Evolutionary conservation across 1,140 invertebrate genomes (phyloP), one percentile per base, ranked within the genome.

Genomic region (Aethina tumida): DNA sequence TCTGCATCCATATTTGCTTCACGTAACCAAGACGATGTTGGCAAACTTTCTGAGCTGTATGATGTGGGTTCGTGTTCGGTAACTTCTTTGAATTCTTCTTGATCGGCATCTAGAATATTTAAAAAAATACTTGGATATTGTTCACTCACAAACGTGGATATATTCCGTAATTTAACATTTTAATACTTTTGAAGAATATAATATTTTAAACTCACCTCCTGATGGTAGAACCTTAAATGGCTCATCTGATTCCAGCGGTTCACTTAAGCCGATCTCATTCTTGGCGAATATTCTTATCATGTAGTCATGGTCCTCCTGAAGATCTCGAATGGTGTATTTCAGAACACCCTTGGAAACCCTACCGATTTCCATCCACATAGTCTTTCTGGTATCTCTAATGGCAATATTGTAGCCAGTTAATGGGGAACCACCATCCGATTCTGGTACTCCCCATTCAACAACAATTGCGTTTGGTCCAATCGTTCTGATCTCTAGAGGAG

Each of bases 311-410:
- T 81, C 79, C 59, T 94, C 89, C 61, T 85, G 84, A 33, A 94
- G 64, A 56, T 93, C 88, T 55, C 79, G 75, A 28, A 93, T 84
- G 40, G 80, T 84, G 51, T 90, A 75, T 62, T 83, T 85, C 50
- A 87, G 84, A 21, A 81, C 75, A 41, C 84, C 79, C 1, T 83
- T 81, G 45, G 75, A 74, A 5, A 91, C 85, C 53, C 84, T 76
- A 9, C 86, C 89, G 29, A 94, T 87, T 74, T 94, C 87, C 71
- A 93, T 93, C 90, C 90, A 95, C 88, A 93, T 93, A 3, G 86
- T 92, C 58, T 90, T 89, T 56, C 80, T 82, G 22, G 79, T 73
- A 58, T 99, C 95, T 50, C 86, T 75, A 35, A 97, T 85, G 7
- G 90, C 91, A 47, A 97, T 84, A 50, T 89, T 90, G 61, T 97